Percentiles rank a stretch among this genome's conserved stretches.
Conservation (phyloP, 2,113 vertebrate genomes). For the Stegastes partitus region DNA sequence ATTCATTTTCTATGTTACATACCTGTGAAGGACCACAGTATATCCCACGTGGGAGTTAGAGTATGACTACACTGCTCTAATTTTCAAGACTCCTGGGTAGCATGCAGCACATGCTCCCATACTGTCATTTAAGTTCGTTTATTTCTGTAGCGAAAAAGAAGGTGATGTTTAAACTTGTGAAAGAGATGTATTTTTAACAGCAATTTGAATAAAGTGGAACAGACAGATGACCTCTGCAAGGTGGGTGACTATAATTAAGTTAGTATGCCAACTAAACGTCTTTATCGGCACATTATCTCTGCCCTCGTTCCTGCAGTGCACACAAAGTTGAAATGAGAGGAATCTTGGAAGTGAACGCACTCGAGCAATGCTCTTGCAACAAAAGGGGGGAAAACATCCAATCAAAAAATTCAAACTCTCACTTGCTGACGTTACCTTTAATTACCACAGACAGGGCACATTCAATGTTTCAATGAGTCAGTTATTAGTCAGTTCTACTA, state of each 20-base stretch:
- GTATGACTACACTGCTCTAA: conserved; percentile 40
- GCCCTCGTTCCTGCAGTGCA: conserved; percentile 1
- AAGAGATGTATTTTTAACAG: conserved; percentile 59
- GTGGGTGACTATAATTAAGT: conserved; percentile 51
- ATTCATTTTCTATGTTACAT: conserved; percentile 32
- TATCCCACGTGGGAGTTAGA: conserved; percentile 46
- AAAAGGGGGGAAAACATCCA: background rate
- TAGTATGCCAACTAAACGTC: conserved; percentile 52
- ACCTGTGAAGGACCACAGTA: background rate
- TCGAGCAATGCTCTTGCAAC: background rate
- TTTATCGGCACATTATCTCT: conserved; percentile 48
- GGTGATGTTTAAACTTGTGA: conserved; percentile 45
- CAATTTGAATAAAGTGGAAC: conserved; percentile 36
- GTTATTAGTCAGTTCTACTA: background rate
- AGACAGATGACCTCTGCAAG: conserved; percentile 33
- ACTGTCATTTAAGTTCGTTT: conserved; percentile 58
- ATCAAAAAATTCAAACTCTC: background rate
- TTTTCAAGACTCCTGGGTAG: conserved; percentile 56
- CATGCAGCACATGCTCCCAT: conserved; percentile 32
- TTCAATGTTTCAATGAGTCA: background rate
- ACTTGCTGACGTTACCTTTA: background rate
- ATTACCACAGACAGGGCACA: background rate
- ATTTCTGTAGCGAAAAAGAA: conserved; percentile 43
- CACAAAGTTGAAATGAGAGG: background rate
- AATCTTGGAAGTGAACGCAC: background rate